These are phyloP conservation scores for Muntiacus muntjak DNA, from an alignment of 2,113 vertebrate species.

Conservation along the genomic window DNA sequence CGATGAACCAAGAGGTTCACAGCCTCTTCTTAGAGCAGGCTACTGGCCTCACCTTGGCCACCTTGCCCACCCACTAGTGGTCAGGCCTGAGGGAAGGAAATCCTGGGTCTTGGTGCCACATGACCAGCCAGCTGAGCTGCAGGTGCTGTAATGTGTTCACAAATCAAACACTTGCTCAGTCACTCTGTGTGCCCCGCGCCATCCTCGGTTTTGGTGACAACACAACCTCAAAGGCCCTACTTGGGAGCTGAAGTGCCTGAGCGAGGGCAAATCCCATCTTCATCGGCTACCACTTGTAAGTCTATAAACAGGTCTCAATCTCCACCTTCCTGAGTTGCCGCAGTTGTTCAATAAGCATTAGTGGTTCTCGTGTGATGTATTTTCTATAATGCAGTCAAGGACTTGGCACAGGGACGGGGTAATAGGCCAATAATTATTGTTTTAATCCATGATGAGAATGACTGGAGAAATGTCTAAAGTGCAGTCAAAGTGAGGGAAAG, in stretches of 20 bases:
- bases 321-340: not conserved
- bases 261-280: not conserved
- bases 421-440: not conserved
- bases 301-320: not conserved
- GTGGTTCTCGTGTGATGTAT: rapidly evolving
- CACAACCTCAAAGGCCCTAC: not conserved
- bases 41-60: not conserved
- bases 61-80: rapidly evolving
- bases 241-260: not conserved
- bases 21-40: not conserved
- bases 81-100: not conserved
- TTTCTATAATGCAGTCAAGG: not conserved
- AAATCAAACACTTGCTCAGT: not conserved
- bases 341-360: not conserved
- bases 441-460: not conserved
- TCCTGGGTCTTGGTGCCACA: not conserved
- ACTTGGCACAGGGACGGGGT: not conserved
- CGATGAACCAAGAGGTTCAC: rapidly evolving
- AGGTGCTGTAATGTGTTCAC: not conserved
- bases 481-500: not conserved
- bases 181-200: not conserved
- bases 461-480: not conserved
- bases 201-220: not conserved
- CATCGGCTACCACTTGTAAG: rapidly evolving
- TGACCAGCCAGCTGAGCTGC: rapidly evolving